A percentile compares a stretch with the other conserved stretches of the same genome.
Conservation (phyloP, 2,797 vertebrate genomes). For the Pseudochirops cupreus region DNA sequence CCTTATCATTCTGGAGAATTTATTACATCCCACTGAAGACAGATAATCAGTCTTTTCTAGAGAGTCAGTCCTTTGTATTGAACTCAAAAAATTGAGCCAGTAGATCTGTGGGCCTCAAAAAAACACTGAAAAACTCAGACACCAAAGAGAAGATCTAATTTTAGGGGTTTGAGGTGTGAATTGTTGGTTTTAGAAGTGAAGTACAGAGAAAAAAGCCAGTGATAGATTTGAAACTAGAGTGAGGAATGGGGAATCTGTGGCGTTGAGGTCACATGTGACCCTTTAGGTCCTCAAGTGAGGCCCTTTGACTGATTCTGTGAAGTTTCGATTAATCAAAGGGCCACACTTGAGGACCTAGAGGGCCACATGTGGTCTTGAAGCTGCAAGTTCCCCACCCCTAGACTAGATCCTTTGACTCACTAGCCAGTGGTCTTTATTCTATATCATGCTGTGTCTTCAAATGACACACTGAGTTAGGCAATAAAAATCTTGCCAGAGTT, state of each 20-base stretch:
- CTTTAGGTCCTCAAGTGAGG: no score
- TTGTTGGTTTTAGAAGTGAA: neutral
- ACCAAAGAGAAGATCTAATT: neutral
- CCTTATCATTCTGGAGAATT: neutral
- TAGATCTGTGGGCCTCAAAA: neutral
- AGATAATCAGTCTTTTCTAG: neutral
- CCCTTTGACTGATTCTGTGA: no score
- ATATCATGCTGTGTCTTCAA: neutral
- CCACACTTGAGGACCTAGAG: no score
- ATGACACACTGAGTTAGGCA: neutral
- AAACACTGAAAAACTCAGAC: neutral
- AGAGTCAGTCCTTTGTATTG: neutral
- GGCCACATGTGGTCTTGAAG: no score
- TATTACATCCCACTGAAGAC: neutral
- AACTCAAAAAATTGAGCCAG: neutral
- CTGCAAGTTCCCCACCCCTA: no score
- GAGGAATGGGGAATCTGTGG: no score
- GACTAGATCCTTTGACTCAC: neutral
- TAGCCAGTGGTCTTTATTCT: neutral
- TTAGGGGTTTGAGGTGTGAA: neutral
- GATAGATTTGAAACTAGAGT: neutral
- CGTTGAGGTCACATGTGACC: no score
- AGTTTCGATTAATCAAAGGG: no score
- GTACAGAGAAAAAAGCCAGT: neutral
- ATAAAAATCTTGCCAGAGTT: slow-evolving; percentile 4